Evolutionary conservation across 2,113 vertebrate species (phyloP).

Genomic region (Gasterosteus aculeatus): DNA sequence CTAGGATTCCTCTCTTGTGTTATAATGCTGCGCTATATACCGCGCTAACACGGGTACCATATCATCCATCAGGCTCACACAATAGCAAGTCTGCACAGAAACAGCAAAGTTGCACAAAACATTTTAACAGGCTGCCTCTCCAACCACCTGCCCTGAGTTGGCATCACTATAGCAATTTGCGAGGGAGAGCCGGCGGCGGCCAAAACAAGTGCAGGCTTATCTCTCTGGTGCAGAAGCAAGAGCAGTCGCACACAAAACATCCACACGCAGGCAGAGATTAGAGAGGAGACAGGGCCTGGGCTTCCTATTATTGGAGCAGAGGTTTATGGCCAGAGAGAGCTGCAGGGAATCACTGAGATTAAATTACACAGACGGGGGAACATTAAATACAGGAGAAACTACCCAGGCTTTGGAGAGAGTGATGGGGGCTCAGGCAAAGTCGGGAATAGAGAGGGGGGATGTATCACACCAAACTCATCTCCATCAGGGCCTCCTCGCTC

Average conservation of each 20-base stretch:
- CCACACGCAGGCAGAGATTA: conserved; percentile 72
- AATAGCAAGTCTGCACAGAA: conserved; percentile 26
- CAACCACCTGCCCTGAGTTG: conserved; percentile 18
- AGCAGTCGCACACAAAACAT: conserved; percentile 51
- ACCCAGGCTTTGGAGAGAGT: conserved; percentile 51
- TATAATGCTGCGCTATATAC: conserved; percentile 17
- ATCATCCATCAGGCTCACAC: conserved; percentile 2
- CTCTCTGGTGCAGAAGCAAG: conserved; percentile 70
- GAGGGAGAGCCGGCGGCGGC: conserved; percentile 50
- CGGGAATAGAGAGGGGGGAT: conserved; percentile 26
- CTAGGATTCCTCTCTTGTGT: conserved; percentile 24
- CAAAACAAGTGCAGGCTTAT: conserved; percentile 77
- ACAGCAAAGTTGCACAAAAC: conserved; percentile 17
- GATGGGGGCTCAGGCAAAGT: conserved; percentile 50
- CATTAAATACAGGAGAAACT: conserved; percentile 77
- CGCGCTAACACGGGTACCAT: background rate
- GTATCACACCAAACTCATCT: conserved; percentile 35
- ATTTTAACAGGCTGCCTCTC: conserved; percentile 25
- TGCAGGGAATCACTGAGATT: conserved; percentile 79
- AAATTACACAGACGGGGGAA: conserved; percentile 80
- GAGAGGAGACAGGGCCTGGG: conserved; percentile 72
- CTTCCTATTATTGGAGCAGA: conserved; percentile 78
- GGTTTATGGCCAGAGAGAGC: conserved; percentile 75
- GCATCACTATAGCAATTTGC: conserved; percentile 59
- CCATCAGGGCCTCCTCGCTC: conserved; percentile 15